Conservation (phyloP, 2,888 invertebrate genomes). For the Dryobotodes eremita region DNA sequence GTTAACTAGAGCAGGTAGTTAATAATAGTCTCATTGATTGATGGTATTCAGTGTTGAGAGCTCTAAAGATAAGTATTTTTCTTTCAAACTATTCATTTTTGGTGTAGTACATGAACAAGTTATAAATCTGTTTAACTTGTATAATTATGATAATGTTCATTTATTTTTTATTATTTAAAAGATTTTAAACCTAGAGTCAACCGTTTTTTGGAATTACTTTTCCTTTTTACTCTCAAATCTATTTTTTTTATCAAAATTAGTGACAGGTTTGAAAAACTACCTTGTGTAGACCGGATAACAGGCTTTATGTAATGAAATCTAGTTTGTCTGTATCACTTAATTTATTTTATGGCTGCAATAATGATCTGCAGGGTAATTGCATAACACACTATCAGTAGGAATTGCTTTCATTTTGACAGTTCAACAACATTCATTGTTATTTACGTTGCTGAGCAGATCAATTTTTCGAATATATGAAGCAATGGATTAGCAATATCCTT, state of each 20-base stretch:
- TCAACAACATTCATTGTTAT: no score
- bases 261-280: not conserved
- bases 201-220: not conserved
- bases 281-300: not conserved
- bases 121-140: not conserved
- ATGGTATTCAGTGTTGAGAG: not conserved
- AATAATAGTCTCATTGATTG: constrained; percentile 7
- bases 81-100: no score
- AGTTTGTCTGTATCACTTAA: not conserved
- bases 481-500: no score
- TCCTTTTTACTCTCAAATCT: not conserved
- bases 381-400: no score
- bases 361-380: not conserved
- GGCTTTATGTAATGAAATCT: no score
- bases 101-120: not conserved
- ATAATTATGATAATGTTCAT: not conserved
- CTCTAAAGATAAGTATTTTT: not conserved
- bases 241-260: not conserved
- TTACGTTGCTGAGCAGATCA: no score
- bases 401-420: no score
- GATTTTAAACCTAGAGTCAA: not conserved
- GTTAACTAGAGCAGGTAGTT: constrained; percentile 27
- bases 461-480: no score
- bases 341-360: not conserved
- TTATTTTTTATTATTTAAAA: not conserved